These are phyloP conservation scores for Urocitellus parryii DNA, from an alignment of 2,113 vertebrate species.

Conservation along the genomic window DNA sequence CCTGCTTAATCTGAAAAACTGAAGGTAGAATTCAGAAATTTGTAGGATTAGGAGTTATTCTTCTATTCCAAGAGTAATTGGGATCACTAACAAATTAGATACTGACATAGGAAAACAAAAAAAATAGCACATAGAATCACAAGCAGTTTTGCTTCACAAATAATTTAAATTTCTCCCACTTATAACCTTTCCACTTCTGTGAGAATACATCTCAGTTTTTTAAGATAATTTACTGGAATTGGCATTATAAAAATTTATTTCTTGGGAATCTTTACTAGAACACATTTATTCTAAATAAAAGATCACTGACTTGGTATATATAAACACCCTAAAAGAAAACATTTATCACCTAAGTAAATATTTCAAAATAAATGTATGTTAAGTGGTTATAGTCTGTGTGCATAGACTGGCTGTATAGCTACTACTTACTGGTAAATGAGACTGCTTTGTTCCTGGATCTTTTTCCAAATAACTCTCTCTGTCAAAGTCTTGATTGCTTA, in stretches of 20 bases:
- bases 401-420: background rate
- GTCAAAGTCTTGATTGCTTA: no score
- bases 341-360: constrained; percentile 49
- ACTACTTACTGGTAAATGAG: no score
- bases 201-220: constrained; percentile 25
- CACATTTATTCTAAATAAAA: constrained; percentile 55
- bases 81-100: background rate
- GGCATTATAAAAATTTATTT: constrained; percentile 53
- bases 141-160: background rate
- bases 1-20: background rate
- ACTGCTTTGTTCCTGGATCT: background rate
- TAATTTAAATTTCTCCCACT: background rate
- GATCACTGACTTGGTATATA: constrained; percentile 12
- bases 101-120: background rate
- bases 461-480: background rate
- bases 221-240: constrained; percentile 48
- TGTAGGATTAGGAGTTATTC: background rate
- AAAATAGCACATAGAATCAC: background rate
- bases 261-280: constrained; percentile 34
- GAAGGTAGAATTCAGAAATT: background rate
- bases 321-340: constrained; percentile 48
- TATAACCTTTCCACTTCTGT: background rate
- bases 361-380: constrained; percentile 1
- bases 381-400: background rate
- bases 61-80: background rate